Evolutionary conservation across 2,113 vertebrate genomes (phyloP), one percentile per base, ranked within the genome.

Genomic region (Hassar affinis): DNA sequence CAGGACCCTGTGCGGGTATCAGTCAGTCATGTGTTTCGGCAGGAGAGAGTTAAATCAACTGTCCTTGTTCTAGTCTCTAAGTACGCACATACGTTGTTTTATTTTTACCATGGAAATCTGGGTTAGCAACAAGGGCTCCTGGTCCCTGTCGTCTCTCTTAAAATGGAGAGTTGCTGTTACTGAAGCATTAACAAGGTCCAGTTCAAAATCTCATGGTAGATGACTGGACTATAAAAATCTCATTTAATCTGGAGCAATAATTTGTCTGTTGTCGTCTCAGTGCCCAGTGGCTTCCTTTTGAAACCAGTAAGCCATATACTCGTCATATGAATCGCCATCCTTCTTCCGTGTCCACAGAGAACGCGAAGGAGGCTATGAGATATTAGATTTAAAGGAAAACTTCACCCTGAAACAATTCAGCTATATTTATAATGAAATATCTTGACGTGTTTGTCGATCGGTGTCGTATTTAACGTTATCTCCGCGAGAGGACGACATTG

Each of bases 21-120:
- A 80, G 56, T 71, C 88, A 91, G 87, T 86, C 76, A 86, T 85
- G 88, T 78, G 80, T 83, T 47, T 88, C 84, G 89, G 86, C 87
- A 90, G 88, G 90, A 93, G 86, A 91, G 88, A 92, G 93, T 93
- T 93, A 93, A 93, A 91, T 88, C 85, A 87, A 81, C 88, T 92
- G 93, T 90, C 92, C 93, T 92, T 93, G 91, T 92, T 92, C 91
- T 88, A 82, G 76, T 82, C 85, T 91, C 89, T 91, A 91, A 90
- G 88, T 92, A 91, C 92, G 91, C 89, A 87, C 91, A 92, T 93
- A 93, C 86, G 90, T 93, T 91, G 89, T 89, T 92, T 89, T 92
- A 91, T 92, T 93, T 93, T 93, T 92, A 91, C 90, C 79, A 51
- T 71, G 45, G 38, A 91, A 88, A 92, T 89, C 91, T 92, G 90